Evolutionary conservation across 1,140 invertebrate species (phyloP).

Genomic region (Nephila pilipes): DNA sequence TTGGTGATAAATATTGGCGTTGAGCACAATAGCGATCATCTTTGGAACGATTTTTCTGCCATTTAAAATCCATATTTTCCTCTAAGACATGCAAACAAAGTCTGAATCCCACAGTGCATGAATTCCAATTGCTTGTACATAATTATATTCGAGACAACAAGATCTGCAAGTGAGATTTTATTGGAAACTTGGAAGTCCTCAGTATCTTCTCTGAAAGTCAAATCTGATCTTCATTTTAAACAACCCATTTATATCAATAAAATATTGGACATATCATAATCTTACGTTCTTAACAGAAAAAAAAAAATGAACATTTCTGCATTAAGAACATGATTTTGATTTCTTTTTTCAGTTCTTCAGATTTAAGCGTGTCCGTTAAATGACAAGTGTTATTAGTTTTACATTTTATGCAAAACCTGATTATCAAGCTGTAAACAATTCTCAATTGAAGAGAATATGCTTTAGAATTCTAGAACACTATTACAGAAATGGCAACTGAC

Average conservation of each 20-base stretch:
- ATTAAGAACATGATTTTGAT: neutral
- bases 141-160: no score
- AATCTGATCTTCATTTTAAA: constrained; percentile 9
- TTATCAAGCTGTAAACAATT: constrained; percentile 18
- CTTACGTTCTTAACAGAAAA: no score
- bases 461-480: neutral
- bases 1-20: no score
- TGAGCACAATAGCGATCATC: no score
- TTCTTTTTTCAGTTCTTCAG: no score
- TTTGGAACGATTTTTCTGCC: no score
- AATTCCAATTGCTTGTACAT: neutral
- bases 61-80: no score
- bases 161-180: no score
- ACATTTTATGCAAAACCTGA: neutral
- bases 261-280: constrained; percentile 3
- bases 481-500: neutral
- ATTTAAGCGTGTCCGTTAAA: neutral
- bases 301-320: constrained; percentile 16
- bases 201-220: neutral
- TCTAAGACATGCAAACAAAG: no score
- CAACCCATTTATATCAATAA: constrained; percentile 2
- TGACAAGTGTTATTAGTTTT: neutral
- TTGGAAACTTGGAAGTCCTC: neutral
- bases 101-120: constrained; percentile 43
- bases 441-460: neutral